Percentiles rank a stretch among this genome's conserved stretches.
Conservation (phyloP, 2,113 vertebrate genomes). For the Microcebus ravelobensis region DNA sequence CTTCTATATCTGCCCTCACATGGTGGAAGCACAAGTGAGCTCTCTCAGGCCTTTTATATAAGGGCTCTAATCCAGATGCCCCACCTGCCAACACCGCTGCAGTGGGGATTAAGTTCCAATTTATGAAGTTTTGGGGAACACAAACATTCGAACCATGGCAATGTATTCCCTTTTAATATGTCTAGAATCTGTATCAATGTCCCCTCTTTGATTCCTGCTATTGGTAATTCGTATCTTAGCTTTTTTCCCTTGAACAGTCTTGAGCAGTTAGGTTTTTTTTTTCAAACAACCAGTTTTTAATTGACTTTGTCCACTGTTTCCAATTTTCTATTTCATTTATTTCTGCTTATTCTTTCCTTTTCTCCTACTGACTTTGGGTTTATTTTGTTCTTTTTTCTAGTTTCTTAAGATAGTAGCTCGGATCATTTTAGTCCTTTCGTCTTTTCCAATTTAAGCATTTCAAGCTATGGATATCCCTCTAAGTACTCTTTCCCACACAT, state of each 20-base stretch:
- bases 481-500: neutral
- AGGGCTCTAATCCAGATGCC: neutral
- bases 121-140: too few relatives aligned
- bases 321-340: neutral
- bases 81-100: neutral
- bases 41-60: neutral
- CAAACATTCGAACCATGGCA: neutral
- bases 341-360: neutral
- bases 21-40: neutral
- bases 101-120: neutral
- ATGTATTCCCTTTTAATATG: neutral
- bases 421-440: neutral
- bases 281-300: neutral
- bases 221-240: neutral
- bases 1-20: neutral
- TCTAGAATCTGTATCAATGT: neutral
- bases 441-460: neutral
- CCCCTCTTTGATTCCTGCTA: neutral
- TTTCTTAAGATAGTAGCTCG: neutral
- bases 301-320: neutral
- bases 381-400: slow-evolving; percentile 10
- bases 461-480: neutral
- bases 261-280: neutral
- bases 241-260: neutral
- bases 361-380: neutral